Base-by-base conservation (phyloP, 2,888 invertebrate species). In the Hipparchia semele region DNA sequence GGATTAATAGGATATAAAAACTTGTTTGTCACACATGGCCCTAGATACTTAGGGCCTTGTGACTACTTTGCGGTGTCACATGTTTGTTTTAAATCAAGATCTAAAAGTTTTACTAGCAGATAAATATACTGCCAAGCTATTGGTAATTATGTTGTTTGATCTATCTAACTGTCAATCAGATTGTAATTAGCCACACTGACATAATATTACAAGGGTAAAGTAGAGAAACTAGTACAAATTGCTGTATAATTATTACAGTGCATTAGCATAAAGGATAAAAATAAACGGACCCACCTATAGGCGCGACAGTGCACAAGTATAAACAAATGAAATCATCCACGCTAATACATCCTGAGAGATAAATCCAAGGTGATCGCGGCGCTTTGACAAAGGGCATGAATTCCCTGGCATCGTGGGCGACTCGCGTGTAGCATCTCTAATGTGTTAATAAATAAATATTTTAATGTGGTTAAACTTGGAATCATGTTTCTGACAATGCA, bases 381-480 rank as follows among this genome's bases (percentile, higher is more conserved):
- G 53, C 69, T 51, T 61, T 10, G 67, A 74, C 73, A 73, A 75
- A 75, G 76, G 72, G 70, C 67, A 65, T 66, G 73, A 73, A 65
- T 70, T 65, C 71, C 23, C 69, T 69, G 53, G 69, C 69, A 69
- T 33, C 69, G 60, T 39, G 64, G 65, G 66, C 54, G 68, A 58
- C 61, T 61, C 72, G 71, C 70, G 72, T 64, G 73, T 66, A 60
- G 77, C 73, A 77, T 77, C 54, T 54, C 70, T 70, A 74, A 76
- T 71, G 54, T 62, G 68, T 59, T 39, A 54, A 58, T 46, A 45
- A 71, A 70, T 73, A 60, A 70, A 56, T 70, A 70, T 65, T 33
- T 65, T 51, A 70, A 76, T 59, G 59, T 75, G 68, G 68, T 46
- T 75, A 68, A 65, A 58, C 61, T 60, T 64, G 60, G 65, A 68